These are phyloP conservation scores for Atractosteus spatula DNA, from an alignment of 2,113 vertebrate genomes.

Conservation along the genomic window DNA sequence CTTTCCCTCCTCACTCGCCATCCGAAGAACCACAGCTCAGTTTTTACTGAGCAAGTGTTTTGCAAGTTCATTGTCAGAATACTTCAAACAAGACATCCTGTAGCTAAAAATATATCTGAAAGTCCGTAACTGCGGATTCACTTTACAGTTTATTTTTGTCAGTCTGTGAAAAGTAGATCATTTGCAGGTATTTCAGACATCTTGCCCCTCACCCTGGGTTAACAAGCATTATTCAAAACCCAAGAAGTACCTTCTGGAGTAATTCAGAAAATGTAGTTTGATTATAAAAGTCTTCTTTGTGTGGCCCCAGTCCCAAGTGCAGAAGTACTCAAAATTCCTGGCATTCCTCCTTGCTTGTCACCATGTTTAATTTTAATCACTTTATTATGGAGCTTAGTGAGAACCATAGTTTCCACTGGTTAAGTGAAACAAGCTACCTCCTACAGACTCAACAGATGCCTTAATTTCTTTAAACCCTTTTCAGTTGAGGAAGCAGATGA, in stretches of 20 bases:
- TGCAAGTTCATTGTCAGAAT: constrained; percentile 2
- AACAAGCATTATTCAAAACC: neutral
- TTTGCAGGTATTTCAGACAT: constrained; percentile 26
- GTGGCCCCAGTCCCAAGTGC: constrained; percentile 65
- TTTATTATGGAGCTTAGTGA: constrained; percentile 76
- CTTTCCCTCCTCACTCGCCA: neutral
- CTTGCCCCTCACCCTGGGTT: constrained; percentile 28
- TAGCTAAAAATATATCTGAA: neutral
- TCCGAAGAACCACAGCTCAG: neutral
- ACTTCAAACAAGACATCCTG: neutral
- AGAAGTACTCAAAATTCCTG: constrained; percentile 87
- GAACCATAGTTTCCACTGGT: constrained; percentile 80
- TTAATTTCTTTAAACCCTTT: constrained; percentile 50
- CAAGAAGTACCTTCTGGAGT: neutral
- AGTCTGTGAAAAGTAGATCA: constrained; percentile 12
- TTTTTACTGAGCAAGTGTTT: neutral
- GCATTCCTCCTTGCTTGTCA: constrained; percentile 78
- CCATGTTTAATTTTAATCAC: constrained; percentile 81
- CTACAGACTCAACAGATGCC: constrained; percentile 58
- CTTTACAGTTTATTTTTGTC: constrained; percentile 11
- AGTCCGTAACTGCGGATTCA: neutral
- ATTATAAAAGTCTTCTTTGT: constrained; percentile 50
- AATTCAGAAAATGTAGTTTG: constrained; percentile 35
- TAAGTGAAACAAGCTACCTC: constrained; percentile 71
- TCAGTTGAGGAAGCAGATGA: constrained; percentile 40